Percentiles rank a stretch among this genome's conserved stretches.
These are phyloP conservation scores for Pantelozetes paolii DNA, from an alignment of 2,888 invertebrate genomes.

Conservation along the genomic window DNA sequence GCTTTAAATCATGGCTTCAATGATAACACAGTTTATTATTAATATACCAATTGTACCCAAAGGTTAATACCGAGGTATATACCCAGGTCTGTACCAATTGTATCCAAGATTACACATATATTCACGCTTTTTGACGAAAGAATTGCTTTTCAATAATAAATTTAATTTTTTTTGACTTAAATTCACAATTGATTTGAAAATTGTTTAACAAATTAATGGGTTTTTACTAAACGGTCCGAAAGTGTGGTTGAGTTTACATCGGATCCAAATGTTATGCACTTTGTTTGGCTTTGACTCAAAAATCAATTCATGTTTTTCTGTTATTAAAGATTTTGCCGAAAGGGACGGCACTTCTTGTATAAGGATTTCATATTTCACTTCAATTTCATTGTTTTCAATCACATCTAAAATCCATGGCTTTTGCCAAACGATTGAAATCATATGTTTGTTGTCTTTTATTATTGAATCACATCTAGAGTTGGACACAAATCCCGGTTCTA, in stretches of 20 bases:
- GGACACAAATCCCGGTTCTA: constrained; percentile 4
- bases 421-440: constrained; percentile 38
- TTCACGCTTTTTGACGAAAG: no score
- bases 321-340: constrained; percentile 39
- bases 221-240: constrained; percentile 44
- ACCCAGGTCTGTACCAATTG: no score
- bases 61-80: no score
- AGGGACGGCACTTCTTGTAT: constrained; percentile 37
- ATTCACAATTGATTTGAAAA: neutral
- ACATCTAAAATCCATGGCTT: constrained; percentile 45
- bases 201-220: constrained; percentile 41
- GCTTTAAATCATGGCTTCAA: no score
- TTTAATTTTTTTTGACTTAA: neutral
- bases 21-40: no score
- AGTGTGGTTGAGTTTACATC: constrained; percentile 43
- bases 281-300: neutral
- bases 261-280: constrained; percentile 43
- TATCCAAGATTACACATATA: no score
- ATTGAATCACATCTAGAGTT: constrained; percentile 11
- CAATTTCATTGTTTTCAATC: neutral
- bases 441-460: neutral
- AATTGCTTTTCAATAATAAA: constrained; percentile 7
- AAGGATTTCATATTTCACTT: constrained; percentile 45
- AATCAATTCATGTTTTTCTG: constrained; percentile 26
- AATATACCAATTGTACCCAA: no score